Evolutionary conservation across 2,888 invertebrate species (phyloP).

Genomic region (Tanypteryx hageni): DNA sequence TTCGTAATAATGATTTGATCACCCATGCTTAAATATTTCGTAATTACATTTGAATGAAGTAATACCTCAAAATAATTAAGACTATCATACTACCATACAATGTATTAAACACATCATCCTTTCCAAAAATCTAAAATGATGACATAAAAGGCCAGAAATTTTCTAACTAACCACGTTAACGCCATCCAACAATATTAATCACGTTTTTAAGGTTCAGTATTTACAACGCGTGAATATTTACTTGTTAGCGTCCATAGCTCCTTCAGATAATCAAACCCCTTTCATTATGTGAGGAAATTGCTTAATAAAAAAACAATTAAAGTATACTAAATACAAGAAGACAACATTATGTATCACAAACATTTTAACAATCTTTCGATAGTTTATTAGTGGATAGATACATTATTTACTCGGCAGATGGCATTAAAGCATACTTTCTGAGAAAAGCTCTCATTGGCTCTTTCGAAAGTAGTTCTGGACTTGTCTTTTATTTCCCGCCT

Average conservation of each 20-base stretch:
- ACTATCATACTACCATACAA: too few species aligned
- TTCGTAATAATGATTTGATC: too few species aligned
- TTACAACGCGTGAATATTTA: not conserved
- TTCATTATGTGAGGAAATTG: not conserved
- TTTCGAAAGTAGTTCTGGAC: constrained; percentile 74
- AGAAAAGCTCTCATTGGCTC: constrained; percentile 71
- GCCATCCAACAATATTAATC: not conserved
- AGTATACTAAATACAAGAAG: not conserved
- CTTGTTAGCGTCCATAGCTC: not conserved
- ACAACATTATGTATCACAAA: not conserved
- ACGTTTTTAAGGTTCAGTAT: not conserved
- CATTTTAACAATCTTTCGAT: not conserved
- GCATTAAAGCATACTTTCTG: constrained; percentile 45
- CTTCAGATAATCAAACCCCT: not conserved
- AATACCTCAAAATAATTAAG: too few species aligned
- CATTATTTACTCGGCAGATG: constrained; percentile 38
- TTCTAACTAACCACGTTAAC: not conserved
- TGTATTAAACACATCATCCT: too few species aligned
- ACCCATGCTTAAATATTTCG: too few species aligned
- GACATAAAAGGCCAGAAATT: not conserved
- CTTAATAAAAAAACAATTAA: not conserved
- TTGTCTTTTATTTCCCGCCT: constrained; percentile 74
- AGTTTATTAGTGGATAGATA: constrained; percentile 3
- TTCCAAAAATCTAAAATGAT: too few species aligned
- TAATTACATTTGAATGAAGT: too few species aligned